These are phyloP conservation scores for Sebastes taczanowskii DNA, from an alignment of 2,797 vertebrate species.

Conservation along the genomic window DNA sequence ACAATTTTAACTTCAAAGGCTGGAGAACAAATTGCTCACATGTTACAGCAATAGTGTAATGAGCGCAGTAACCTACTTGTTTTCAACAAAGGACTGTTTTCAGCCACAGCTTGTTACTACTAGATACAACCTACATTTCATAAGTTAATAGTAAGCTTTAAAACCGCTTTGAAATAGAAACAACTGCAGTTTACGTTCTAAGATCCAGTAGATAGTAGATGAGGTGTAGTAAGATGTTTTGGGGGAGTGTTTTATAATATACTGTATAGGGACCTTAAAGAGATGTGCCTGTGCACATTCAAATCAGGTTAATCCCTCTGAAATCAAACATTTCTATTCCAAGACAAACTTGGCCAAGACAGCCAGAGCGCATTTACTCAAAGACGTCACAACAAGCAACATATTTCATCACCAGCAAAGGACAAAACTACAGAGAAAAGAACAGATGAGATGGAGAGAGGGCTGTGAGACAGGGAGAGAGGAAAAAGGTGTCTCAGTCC, in stretches of 20 bases:
- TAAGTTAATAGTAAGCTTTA: not conserved
- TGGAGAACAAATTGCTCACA: conserved; percentile 37
- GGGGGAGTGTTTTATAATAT: not conserved
- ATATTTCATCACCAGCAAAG: conserved; percentile 31
- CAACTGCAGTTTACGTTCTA: not conserved
- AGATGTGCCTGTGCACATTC: not conserved
- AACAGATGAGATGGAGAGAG: conserved; percentile 14
- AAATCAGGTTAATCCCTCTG: conserved; percentile 54
- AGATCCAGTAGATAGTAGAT: not conserved
- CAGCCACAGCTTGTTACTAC: not conserved
- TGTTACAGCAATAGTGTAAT: conserved; percentile 16
- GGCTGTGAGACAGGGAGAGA: conserved; percentile 1
- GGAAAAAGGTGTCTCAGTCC: conserved; percentile 16
- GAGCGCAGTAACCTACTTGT: conserved; percentile 23
- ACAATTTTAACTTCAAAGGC: conserved; percentile 53
- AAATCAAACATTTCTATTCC: conserved; percentile 39
- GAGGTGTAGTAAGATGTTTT: not conserved
- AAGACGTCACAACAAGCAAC: conserved; percentile 39
- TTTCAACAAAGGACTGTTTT: conserved; percentile 27
- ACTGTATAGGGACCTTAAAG: not conserved
- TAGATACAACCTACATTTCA: not conserved
- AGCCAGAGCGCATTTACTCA: conserved; percentile 38
- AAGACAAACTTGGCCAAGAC: conserved; percentile 29
- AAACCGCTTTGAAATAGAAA: not conserved
- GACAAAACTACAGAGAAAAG: conserved; percentile 23